Percentiles rank a stretch among this genome's conserved stretches.
Evolutionary conservation across 2,797 vertebrate genomes (phyloP).

Genomic region (Streptopelia turtur): DNA sequence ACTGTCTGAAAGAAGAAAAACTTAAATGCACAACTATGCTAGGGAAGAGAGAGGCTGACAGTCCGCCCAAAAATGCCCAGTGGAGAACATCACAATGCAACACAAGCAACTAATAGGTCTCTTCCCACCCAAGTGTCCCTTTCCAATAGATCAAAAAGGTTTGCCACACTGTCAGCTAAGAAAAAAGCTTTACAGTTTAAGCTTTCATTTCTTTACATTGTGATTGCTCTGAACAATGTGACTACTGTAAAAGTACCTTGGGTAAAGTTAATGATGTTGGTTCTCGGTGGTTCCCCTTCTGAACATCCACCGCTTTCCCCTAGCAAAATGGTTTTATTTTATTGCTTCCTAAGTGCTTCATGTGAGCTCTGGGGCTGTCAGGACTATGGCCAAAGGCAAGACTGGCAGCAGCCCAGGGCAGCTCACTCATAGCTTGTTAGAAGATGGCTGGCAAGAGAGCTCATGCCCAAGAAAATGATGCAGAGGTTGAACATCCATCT

Average conservation of each 20-base stretch:
- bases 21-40: background rate
- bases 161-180: background rate
- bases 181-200: background rate
- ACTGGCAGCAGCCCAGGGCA: conserved; percentile 32
- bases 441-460: background rate
- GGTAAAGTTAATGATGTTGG: background rate
- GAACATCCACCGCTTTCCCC: background rate
- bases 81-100: background rate
- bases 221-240: background rate
- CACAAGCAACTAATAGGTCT: background rate
- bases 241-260: background rate
- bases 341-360: background rate
- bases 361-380: background rate
- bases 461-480: background rate
- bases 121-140: background rate
- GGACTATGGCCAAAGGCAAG: background rate
- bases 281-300: conserved; percentile 4
- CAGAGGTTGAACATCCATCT: background rate
- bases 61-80: fast-evolving
- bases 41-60: background rate
- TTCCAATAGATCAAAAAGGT: background rate
- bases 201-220: background rate
- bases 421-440: background rate
- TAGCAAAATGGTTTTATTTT: conserved; percentile 10
- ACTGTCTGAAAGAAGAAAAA: background rate